phyloP scores from a whole-genome alignment of 1,140 invertebrate species.

The Chrysopa pallens region DNA sequence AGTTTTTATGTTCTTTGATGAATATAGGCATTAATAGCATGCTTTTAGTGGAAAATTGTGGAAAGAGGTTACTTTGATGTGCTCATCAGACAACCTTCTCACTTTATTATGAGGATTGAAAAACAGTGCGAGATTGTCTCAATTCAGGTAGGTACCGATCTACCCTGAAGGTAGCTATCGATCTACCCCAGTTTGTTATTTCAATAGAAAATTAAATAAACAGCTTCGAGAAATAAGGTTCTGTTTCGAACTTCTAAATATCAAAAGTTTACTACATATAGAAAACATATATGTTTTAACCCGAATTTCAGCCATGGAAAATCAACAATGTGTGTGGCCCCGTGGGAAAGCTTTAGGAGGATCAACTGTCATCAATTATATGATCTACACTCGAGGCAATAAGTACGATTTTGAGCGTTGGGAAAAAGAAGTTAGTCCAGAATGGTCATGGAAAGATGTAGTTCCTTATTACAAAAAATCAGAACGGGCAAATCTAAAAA shows the following conservation, averaged over 20 bases:
- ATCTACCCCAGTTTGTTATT: too few species aligned
- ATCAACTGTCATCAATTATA: constrained; percentile 62
- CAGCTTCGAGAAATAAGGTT: neutral
- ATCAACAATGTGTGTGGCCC: constrained; percentile 32
- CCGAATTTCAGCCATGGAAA: constrained; percentile 25
- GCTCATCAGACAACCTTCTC: too few species aligned
- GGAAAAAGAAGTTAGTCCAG: constrained; percentile 43
- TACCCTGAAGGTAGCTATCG: too few species aligned
- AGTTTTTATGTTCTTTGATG: too few species aligned
- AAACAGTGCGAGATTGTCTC: too few species aligned
- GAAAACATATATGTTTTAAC: neutral
- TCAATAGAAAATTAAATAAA: too few species aligned
- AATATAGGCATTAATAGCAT: too few species aligned
- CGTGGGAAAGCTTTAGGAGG: constrained; percentile 48
- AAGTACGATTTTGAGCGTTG: constrained; percentile 56
- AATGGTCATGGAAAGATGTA: constrained; percentile 55
- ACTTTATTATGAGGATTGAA: too few species aligned
- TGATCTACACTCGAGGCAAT: constrained; percentile 77
- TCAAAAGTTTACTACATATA: constrained; percentile 2
- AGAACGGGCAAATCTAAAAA: constrained; percentile 31
- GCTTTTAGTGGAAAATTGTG: too few species aligned
- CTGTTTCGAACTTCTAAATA: neutral
- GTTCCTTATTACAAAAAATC: constrained; percentile 46
- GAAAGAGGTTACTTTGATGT: too few species aligned
- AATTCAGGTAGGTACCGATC: too few species aligned